Evolutionary conservation across 2,113 vertebrate species (phyloP).

Genomic region (Brachirus orientalis): DNA sequence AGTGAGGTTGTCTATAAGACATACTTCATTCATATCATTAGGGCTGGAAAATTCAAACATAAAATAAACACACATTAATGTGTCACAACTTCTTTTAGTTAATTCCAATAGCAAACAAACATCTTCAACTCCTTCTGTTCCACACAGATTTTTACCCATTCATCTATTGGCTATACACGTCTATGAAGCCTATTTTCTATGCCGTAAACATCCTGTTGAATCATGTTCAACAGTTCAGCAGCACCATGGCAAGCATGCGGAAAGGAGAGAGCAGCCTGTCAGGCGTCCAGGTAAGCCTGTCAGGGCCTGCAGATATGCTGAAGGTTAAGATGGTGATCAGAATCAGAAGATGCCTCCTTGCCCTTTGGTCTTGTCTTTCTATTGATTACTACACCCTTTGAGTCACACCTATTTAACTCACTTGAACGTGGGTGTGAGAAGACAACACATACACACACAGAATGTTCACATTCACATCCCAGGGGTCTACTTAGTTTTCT

Average conservation of each 20-base stretch:
- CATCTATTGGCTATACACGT: neutral
- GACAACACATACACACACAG: constrained; percentile 8
- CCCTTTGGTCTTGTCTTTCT: constrained; percentile 61
- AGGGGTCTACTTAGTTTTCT: constrained; percentile 48
- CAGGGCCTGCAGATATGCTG: constrained; percentile 50
- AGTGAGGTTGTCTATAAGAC: too few species aligned
- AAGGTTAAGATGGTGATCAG: constrained; percentile 75
- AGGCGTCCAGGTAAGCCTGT: constrained; percentile 45
- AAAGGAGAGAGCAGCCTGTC: constrained; percentile 36
- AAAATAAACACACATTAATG: too few species aligned
- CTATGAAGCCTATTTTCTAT: neutral
- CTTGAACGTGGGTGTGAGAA: constrained; percentile 6
- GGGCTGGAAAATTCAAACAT: too few species aligned
- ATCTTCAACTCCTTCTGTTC: too few species aligned
- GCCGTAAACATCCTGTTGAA: neutral
- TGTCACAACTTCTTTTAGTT: too few species aligned
- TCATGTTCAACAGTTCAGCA: constrained; percentile 3
- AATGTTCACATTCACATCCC: constrained; percentile 10
- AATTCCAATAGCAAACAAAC: neutral
- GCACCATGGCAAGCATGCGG: constrained; percentile 7
- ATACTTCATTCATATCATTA: too few species aligned
- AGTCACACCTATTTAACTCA: constrained; percentile 60
- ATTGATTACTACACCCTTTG: constrained; percentile 66
- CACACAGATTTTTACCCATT: neutral
- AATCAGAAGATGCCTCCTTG: constrained; percentile 58